Percentiles rank a stretch among this genome's conserved stretches.
These are phyloP conservation scores for Bovichtus variegatus DNA, from an alignment of 2,797 vertebrate species.

Conservation along the genomic window DNA sequence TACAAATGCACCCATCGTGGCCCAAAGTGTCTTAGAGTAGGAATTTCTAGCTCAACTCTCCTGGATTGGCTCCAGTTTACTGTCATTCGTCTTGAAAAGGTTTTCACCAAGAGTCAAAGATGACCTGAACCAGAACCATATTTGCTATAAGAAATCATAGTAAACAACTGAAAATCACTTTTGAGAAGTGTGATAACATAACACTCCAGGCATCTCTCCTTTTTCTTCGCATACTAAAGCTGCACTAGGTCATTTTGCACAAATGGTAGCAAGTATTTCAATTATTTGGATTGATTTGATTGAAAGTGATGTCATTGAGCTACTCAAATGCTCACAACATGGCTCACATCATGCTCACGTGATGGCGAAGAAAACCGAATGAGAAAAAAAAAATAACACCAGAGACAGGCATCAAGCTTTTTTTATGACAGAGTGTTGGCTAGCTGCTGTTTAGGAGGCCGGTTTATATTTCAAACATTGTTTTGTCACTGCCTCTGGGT, in stretches of 20 bases:
- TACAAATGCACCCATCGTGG: slow-evolving; percentile 34
- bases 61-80: slow-evolving; percentile 11
- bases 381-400: too few species aligned
- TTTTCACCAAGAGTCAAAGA: slow-evolving; percentile 1
- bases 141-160: slow-evolving; percentile 23
- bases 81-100: neutral
- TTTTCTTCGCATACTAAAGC: slow-evolving; percentile 27
- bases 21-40: slow-evolving; percentile 59
- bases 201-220: neutral
- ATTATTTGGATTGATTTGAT: neutral
- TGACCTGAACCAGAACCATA: slow-evolving; percentile 18
- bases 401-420: too few species aligned
- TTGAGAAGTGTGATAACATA: slow-evolving; percentile 6
- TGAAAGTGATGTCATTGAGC: neutral
- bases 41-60: slow-evolving; percentile 14
- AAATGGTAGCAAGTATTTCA: neutral
- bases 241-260: slow-evolving; percentile 32
- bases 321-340: too few species aligned
- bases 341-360: too few species aligned
- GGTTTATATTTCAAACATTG: neutral
- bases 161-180: slow-evolving; percentile 17
- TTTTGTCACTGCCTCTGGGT: slow-evolving; percentile 17
- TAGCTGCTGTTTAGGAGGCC: slow-evolving; percentile 11
- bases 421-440: neutral
- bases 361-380: too few species aligned